Conservation (phyloP, 1,140 invertebrate genomes). For the Trichonephila clavata region DNA sequence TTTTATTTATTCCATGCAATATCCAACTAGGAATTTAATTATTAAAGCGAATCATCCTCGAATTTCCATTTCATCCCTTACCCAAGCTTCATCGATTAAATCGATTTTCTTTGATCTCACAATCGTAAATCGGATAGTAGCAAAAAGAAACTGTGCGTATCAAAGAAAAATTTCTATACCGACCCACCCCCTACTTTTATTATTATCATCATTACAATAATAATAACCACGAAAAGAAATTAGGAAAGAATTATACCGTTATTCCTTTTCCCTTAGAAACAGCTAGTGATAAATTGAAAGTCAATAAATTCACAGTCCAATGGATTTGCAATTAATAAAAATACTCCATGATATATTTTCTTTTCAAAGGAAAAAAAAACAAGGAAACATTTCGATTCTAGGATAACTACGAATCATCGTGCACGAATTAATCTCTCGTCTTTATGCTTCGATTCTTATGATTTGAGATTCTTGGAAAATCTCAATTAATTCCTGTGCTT, state of each 20-base stretch:
- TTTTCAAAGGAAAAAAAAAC: neutral
- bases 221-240: neutral
- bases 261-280: neutral
- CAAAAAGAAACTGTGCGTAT: neutral
- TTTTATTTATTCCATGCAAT: neutral
- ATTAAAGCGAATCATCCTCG: neutral
- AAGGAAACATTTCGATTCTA: neutral
- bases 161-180: neutral
- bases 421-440: neutral
- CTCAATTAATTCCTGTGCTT: slow-evolving; percentile 34
- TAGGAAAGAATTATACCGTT: neutral
- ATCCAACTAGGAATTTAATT: neutral
- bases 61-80: neutral
- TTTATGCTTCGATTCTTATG: neutral
- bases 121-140: neutral
- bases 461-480: neutral
- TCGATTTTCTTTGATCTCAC: slow-evolving; percentile 25
- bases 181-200: neutral
- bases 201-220: slow-evolving; percentile 21
- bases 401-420: slow-evolving; percentile 27
- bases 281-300: slow-evolving; percentile 37
- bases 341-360: neutral
- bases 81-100: neutral
- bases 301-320: slow-evolving; percentile 54
- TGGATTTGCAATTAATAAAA: slow-evolving; percentile 60